Evolutionary conservation across 1,140 invertebrate genomes (phyloP).

Genomic region (Papilio polytes): DNA sequence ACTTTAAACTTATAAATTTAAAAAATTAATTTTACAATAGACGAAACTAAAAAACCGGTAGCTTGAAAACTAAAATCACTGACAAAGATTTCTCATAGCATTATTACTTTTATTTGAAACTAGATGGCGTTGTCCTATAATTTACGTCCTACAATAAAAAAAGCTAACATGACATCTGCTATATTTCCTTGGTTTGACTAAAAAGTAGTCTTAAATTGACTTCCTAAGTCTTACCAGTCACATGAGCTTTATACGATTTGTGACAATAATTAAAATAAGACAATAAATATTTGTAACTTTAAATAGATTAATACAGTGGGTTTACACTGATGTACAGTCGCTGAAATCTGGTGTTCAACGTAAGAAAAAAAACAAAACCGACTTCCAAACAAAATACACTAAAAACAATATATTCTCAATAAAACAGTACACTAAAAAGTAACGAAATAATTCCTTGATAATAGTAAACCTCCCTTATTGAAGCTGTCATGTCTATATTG

Average conservation of each 20-base stretch:
- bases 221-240: conserved; percentile 29
- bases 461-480: too few species aligned
- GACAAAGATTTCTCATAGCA: background rate
- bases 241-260: conserved; percentile 63
- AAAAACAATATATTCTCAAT: too few species aligned
- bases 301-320: background rate
- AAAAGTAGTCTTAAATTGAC: conserved; percentile 3
- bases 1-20: background rate
- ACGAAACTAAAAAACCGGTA: background rate
- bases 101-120: background rate
- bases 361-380: too few species aligned
- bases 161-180: background rate
- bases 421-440: too few species aligned
- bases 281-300: conserved; percentile 50
- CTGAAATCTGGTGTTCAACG: too few species aligned
- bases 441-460: too few species aligned
- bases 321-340: background rate
- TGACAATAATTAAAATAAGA: conserved; percentile 61
- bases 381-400: too few species aligned
- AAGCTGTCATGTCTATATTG: too few species aligned
- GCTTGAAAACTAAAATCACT: background rate
- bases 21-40: background rate
- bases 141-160: too few species aligned
- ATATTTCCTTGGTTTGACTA: conserved; percentile 16
- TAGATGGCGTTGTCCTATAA: background rate